Conservation (phyloP, 2,797 vertebrate species). For the Linurgus olivaceus region DNA sequence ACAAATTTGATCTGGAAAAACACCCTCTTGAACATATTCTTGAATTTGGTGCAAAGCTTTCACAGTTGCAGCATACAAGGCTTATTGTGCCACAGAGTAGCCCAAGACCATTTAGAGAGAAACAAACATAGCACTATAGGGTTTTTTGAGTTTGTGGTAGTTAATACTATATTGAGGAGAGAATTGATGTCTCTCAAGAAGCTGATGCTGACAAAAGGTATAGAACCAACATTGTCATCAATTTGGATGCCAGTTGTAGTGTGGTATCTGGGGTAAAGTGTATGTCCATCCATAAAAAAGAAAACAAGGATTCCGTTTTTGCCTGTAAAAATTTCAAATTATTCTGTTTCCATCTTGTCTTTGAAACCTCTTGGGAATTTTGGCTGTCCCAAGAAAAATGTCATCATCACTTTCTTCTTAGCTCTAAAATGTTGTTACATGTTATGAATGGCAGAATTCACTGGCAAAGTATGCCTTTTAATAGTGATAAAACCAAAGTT, state of each 20-base stretch:
- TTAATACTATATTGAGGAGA: background rate
- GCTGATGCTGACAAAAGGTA: background rate
- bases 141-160: background rate
- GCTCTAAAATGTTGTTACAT: background rate
- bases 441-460: background rate
- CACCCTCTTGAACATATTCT: background rate
- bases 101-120: background rate
- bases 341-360: background rate
- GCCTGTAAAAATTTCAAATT: background rate
- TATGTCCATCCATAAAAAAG: background rate
- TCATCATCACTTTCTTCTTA: background rate
- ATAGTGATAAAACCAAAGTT: background rate
- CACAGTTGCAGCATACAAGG: background rate
- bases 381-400: background rate
- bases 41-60: background rate
- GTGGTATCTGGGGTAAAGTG: background rate
- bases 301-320: background rate
- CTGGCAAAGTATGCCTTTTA: background rate
- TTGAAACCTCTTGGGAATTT: background rate
- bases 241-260: background rate
- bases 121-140: rapidly evolving
- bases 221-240: background rate
- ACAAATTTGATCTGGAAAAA: background rate
- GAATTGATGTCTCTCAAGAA: background rate
- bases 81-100: background rate